Conservation (phyloP, 2,888 invertebrate species). For the Pseudococcus viburni region DNA sequence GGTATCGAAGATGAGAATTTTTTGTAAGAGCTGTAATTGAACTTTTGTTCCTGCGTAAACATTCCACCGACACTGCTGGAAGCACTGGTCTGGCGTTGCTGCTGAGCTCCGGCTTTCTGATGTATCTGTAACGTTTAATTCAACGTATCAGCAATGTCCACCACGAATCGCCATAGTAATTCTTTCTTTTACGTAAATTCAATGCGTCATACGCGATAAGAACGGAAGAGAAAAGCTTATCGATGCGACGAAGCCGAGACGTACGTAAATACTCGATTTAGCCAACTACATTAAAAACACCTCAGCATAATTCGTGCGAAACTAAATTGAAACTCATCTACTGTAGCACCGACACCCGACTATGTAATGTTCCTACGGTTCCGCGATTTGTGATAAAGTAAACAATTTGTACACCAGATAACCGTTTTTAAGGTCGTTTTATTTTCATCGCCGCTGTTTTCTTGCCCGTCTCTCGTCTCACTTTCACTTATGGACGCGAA, state of each 20-base stretch:
- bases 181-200: not conserved
- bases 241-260: not conserved
- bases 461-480: not conserved
- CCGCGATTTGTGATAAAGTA: conserved; percentile 27
- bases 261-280: no score
- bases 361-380: not conserved
- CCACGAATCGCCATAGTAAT: not conserved
- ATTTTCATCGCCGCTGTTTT: not conserved
- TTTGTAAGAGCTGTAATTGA: conserved; percentile 71
- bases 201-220: not conserved
- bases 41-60: conserved; percentile 82
- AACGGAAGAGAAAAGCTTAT: not conserved
- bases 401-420: conserved; percentile 18
- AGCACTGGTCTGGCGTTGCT: conserved; percentile 74
- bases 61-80: conserved; percentile 77
- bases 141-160: not conserved
- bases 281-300: not conserved
- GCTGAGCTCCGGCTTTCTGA: conserved; percentile 75
- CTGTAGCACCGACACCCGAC: not conserved
- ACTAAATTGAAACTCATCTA: not conserved
- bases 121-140: conserved; percentile 68
- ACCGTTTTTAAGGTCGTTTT: conserved; percentile 23
- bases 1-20: conserved; percentile 56
- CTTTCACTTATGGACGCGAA: conserved; percentile 10
- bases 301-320: not conserved